Base-by-base conservation (phyloP, 2,888 invertebrate species). In the Hypomecis atomaria region DNA sequence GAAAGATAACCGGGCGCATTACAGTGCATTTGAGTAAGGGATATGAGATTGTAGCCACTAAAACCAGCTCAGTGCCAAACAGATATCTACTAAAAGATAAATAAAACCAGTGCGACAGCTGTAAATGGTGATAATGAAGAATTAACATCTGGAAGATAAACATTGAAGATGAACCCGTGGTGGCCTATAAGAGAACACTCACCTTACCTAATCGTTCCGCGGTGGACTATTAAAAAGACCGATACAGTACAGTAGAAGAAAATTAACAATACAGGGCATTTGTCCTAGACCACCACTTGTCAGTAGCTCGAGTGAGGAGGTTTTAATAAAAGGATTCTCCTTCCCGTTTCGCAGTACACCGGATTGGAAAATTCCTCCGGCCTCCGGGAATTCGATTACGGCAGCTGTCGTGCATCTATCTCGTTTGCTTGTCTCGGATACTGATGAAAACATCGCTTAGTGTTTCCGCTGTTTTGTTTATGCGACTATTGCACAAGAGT, bases 361-460 rank as follows among this genome's bases (percentile, higher is more conserved):
- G 44, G 83, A 84, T 84, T 82, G 84, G 83, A 80, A 83, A 85
- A 82, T 84, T 83, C 84, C 82, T 44, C 36, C 77, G 70, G 68
- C 74, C 73, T 73, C 73, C 71, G 75, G 76, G 84, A 84, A 85
- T 87, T 85, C 84, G 81, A 85, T 86, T 84, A 85, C 81, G 77
- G 69, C n/a, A n/a, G n/a, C 77, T 82, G 79, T 79, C 81, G 77
- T 76, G 70, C 74, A 77, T 77, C 77, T 80, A 79, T 75, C 78
- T 80, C 78, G 82, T 79, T 82, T 76, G 69, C 74, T 74, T 75
- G 74, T 71, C 74, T 71, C 65, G 74, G 66, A 73, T 74, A 72
- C 71, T 72, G 78, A 75, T 77, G 68, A 72, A 73, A 76, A 49
- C 45, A 38, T 52, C 43, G 50, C 10, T 52, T 38, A 42, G 47